Base-by-base conservation (phyloP, 2,113 vertebrate species). In the Mionectes macconnelli region DNA sequence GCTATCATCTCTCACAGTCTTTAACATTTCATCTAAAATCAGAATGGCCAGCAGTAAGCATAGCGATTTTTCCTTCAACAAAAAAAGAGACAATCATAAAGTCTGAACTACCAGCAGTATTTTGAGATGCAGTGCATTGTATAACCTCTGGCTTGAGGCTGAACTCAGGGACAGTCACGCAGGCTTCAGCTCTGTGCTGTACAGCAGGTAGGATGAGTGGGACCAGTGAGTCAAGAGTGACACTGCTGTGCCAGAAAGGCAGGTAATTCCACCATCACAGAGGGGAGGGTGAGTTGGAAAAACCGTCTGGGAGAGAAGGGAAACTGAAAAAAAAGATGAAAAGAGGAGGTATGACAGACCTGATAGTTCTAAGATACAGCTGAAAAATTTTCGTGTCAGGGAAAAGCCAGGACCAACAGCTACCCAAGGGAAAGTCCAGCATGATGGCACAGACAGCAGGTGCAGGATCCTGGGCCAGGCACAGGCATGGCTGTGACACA, bases 301-400 rank as follows among this genome's bases (percentile, higher is more conserved):
- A 79, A 18, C 3, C 2, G 4, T 1, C 15, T 66, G 21, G 12
- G 9, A 35, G 4, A 82, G 14, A 74, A 10, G 2, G 4, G 14
- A 68, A 87, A 91, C 74, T 62, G 24, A 87, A 62, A 56, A 14
- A 56, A 23, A 20, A 9, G 23, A 27, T 25, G 63, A 52, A 72
- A 85, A 85, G 40, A 77, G 6, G 20, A 68, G 39, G 4, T 42
- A 49, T 27, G 42, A 69, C 14, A 76, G 42, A 67, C 14, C 39
- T 5, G 33, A 66, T 7, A 70, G 33, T 49, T 70, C 42, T 40
- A 67, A 57, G 27, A 49, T 6, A 40, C 14, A 55, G 33, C 14
- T 55, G 57, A 50, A 45, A 89, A 62, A 56, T 5, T 5, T 42
- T 18, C 35, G 4, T 55, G 18, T 13, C 4, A 1, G 27, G n/a